phyloP scores from a whole-genome alignment of 2,113 vertebrate species.

The Saguinus midas region DNA sequence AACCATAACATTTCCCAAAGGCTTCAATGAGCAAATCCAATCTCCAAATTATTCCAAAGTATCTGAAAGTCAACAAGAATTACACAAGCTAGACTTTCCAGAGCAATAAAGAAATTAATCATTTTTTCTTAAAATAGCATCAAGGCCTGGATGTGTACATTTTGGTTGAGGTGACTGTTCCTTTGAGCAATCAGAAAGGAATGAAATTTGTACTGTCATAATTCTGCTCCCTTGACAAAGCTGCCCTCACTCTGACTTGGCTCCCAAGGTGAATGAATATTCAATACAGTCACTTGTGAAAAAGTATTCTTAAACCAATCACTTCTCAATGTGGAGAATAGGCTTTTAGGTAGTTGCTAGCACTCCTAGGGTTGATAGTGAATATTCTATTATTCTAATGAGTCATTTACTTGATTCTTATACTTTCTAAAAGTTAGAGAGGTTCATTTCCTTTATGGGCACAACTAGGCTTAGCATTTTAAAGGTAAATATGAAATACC shows the following conservation, averaged over 20 bases:
- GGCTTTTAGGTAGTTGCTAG: background rate
- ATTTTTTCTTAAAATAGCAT: conserved; percentile 25
- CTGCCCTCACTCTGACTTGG: background rate
- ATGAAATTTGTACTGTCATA: background rate
- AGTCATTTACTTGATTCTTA: conserved; percentile 30
- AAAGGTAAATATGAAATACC: conserved; percentile 66
- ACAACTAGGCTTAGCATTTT: conserved; percentile 40
- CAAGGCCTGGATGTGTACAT: background rate
- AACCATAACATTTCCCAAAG: conserved; percentile 15
- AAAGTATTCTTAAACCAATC: conserved; percentile 54
- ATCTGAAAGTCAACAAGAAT: conserved; percentile 21
- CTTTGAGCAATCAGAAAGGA: background rate
- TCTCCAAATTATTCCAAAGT: background rate
- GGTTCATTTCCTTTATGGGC: conserved; percentile 15
- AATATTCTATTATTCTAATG: background rate
- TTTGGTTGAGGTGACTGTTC: background rate
- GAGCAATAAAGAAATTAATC: background rate
- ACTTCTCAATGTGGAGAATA: background rate
- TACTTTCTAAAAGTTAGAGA: conserved; percentile 33
- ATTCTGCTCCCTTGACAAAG: conserved; percentile 18
- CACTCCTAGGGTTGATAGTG: background rate
- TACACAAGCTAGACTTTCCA: background rate
- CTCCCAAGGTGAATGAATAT: conserved; percentile 10
- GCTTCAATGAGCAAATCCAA: background rate
- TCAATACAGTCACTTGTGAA: background rate